phyloP scores from a whole-genome alignment of 2,113 vertebrate genomes.

The Osmerus mordax region DNA sequence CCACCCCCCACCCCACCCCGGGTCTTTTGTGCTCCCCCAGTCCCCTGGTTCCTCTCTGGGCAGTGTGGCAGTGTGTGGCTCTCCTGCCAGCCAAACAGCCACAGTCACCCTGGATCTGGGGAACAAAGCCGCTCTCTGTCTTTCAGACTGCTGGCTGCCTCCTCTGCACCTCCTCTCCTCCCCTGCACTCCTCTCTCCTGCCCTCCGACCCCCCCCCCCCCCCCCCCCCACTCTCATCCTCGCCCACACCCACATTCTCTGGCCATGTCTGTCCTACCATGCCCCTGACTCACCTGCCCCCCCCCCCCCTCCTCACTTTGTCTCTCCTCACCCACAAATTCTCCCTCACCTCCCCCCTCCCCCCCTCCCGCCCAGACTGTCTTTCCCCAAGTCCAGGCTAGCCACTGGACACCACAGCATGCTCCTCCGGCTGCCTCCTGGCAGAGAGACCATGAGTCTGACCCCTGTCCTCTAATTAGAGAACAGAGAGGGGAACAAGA shows the following conservation, averaged over 20 bases:
- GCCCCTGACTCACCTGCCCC: not conserved
- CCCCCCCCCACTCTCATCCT: too few relatives aligned
- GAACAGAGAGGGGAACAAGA: not conserved
- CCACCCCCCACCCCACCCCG: not conserved
- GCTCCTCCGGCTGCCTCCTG: conserved; percentile 33
- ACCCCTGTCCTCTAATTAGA: conserved; percentile 28
- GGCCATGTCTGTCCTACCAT: not conserved
- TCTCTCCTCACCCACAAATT: not conserved
- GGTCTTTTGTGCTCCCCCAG: not conserved
- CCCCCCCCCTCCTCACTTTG: conserved; percentile 25
- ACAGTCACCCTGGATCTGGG: not conserved
- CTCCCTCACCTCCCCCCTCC: conserved; percentile 17
- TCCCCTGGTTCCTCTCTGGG: not conserved
- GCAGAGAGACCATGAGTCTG: conserved; percentile 20
- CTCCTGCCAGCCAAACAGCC: conserved; percentile 5
- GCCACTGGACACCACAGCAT: conserved; percentile 65
- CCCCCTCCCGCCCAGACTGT: conserved; percentile 9
- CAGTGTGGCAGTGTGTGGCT: not conserved
- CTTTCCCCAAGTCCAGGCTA: conserved; percentile 4
- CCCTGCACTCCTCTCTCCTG: too few relatives aligned
- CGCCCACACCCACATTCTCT: not conserved
- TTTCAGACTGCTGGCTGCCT: not conserved
- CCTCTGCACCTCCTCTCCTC: conserved; percentile 25
- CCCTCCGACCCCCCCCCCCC: too few relatives aligned
- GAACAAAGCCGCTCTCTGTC: conserved; percentile 16